phyloP scores from a whole-genome alignment of 2,113 vertebrate genomes.

The Sturnus vulgaris region DNA sequence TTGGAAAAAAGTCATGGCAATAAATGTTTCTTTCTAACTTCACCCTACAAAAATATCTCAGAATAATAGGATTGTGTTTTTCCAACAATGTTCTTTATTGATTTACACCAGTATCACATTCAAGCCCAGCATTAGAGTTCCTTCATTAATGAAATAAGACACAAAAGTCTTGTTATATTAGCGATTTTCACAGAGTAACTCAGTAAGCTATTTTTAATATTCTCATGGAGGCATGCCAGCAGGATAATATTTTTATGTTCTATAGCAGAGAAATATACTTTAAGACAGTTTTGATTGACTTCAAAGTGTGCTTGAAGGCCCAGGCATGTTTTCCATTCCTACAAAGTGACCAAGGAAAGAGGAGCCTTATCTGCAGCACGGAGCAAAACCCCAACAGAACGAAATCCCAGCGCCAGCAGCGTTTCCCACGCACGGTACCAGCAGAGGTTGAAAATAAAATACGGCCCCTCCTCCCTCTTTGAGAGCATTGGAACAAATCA shows the following conservation, averaged over 20 bases:
- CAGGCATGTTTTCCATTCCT: not conserved
- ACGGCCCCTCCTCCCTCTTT: not conserved
- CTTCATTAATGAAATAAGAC: constrained; percentile 55
- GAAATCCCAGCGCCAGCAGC: not conserved
- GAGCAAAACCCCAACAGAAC: not conserved
- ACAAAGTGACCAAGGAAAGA: not conserved
- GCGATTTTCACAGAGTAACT: constrained; percentile 44
- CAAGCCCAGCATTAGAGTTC: not conserved
- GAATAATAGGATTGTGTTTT: constrained; percentile 24
- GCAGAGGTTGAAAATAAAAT: not conserved
- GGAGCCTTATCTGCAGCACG: not conserved
- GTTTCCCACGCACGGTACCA: not conserved
- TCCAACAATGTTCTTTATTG: constrained; percentile 41
- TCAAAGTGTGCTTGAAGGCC: not conserved
- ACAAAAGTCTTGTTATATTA: constrained; percentile 44
- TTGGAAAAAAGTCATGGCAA: constrained; percentile 50
- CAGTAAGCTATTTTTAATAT: constrained; percentile 65
- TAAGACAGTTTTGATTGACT: constrained; percentile 48
- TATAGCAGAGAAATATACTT: constrained; percentile 38
- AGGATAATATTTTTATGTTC: constrained; percentile 53
- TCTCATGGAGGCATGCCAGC: constrained; percentile 38
- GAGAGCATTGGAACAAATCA: rapidly evolving
- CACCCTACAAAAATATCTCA: constrained; percentile 40
- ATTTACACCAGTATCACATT: constrained; percentile 53
- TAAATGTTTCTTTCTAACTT: constrained; percentile 40